Percentiles rank a stretch among this genome's conserved stretches.
phyloP scores from a whole-genome alignment of 1,140 invertebrate species.

The Drosophila oshimai region DNA sequence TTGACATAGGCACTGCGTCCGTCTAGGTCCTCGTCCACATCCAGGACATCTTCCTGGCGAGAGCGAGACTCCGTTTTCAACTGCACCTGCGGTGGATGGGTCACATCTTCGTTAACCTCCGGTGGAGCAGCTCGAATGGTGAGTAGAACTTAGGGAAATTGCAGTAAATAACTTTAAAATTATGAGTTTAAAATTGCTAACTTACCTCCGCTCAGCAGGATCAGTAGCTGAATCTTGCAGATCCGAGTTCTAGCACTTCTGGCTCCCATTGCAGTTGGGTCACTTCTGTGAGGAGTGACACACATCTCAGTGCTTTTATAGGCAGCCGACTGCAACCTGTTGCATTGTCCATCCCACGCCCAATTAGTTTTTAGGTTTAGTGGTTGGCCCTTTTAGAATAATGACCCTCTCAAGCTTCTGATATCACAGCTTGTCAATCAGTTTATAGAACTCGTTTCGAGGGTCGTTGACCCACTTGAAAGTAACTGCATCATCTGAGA shows the following conservation, averaged over 20 bases:
- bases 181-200: neutral
- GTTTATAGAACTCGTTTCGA: slow-evolving; percentile 60
- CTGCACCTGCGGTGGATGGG: slow-evolving; percentile 12
- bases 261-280: slow-evolving; percentile 52
- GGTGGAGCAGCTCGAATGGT: slow-evolving; percentile 6
- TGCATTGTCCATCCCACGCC: slow-evolving; percentile 46
- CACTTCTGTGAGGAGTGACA: slow-evolving; percentile 42
- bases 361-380: slow-evolving; percentile 53
- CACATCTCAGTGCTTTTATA: slow-evolving; percentile 58
- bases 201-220: slow-evolving; percentile 50
- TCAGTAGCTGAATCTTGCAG: slow-evolving; percentile 20
- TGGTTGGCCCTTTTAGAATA: slow-evolving; percentile 20
- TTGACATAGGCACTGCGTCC: slow-evolving; percentile 75
- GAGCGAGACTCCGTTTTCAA: slow-evolving; percentile 33
- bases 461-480: slow-evolving; percentile 61
- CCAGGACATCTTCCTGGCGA: slow-evolving; percentile 34
- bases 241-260: slow-evolving; percentile 9
- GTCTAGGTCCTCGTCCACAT: slow-evolving; percentile 59
- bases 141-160: slow-evolving; percentile 11
- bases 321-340: slow-evolving; percentile 12
- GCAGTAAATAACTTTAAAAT: neutral
- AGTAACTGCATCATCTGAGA: slow-evolving; percentile 4
- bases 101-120: slow-evolving; percentile 12
- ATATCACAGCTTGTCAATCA: slow-evolving; percentile 55
- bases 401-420: slow-evolving; percentile 35